Conservation (phyloP, 2,113 vertebrate species). For the Aegotheles bennettii region DNA sequence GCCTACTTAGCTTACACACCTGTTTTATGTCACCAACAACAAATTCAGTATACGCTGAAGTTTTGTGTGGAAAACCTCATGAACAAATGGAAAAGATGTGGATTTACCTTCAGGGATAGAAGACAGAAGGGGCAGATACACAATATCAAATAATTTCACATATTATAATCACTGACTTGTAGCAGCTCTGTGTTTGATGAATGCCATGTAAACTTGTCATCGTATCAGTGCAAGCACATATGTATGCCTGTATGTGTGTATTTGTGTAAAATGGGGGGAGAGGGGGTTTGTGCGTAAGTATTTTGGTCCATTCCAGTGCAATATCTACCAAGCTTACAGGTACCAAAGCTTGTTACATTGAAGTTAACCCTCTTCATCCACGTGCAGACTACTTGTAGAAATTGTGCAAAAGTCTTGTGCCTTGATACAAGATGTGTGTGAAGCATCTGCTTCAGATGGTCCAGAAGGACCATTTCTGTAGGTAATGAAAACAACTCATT, state of each 20-base stretch:
- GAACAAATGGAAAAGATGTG: background rate
- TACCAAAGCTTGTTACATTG: background rate
- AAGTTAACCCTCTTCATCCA: background rate
- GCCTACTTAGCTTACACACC: rapidly evolving
- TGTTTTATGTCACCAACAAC: background rate
- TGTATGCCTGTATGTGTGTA: background rate
- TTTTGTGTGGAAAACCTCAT: background rate
- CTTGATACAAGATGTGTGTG: background rate
- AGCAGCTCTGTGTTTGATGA: background rate
- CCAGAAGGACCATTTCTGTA: background rate
- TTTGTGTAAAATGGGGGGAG: too few species aligned
- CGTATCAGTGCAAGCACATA: background rate
- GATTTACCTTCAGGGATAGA: background rate
- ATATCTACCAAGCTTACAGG: background rate
- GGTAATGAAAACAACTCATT: background rate
- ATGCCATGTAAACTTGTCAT: background rate
- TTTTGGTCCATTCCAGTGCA: background rate
- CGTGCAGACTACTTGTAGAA: background rate
- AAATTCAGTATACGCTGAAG: background rate
- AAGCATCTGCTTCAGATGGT: background rate
- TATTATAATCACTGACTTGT: background rate
- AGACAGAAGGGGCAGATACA: background rate
- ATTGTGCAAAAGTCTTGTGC: too few species aligned
- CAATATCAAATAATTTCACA: background rate
- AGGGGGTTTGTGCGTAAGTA: rapidly evolving